phyloP scores from a whole-genome alignment of 2,797 vertebrate species.

The Sciaenops ocellatus region DNA sequence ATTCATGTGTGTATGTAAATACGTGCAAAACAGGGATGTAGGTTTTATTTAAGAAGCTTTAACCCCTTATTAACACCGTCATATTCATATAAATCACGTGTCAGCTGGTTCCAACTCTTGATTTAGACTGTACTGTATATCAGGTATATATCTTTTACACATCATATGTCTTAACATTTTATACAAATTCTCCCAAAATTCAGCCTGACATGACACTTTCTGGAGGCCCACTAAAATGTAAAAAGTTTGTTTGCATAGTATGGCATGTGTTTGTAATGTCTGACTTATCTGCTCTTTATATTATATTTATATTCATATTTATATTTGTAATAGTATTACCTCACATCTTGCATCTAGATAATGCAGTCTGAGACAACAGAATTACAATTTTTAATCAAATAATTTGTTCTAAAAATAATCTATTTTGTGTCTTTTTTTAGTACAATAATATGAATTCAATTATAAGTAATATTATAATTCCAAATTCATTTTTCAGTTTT shows the following conservation, averaged over 20 bases:
- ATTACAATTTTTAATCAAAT: background rate
- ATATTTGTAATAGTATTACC: background rate
- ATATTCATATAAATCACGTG: background rate
- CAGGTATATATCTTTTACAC: background rate
- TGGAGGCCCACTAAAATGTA: background rate
- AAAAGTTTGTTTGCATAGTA: background rate
- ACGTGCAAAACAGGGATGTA: constrained; percentile 1
- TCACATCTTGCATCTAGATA: background rate
- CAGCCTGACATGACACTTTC: background rate
- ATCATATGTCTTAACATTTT: background rate
- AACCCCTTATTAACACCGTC: background rate
- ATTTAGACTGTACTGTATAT: background rate
- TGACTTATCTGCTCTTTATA: background rate
- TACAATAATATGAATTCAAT: background rate
- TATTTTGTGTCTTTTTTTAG: background rate
- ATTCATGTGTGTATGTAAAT: constrained; percentile 5
- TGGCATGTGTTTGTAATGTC: background rate
- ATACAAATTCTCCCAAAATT: background rate
- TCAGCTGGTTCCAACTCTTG: background rate
- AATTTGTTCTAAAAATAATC: background rate
- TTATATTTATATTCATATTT: constrained; percentile 7
- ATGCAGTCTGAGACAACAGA: background rate
- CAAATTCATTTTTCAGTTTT: background rate
- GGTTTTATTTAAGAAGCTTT: constrained; percentile 2
- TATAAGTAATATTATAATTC: constrained; percentile 1